Base-by-base conservation (phyloP, 2,888 invertebrate genomes). In the Slavum lentiscoides region DNA sequence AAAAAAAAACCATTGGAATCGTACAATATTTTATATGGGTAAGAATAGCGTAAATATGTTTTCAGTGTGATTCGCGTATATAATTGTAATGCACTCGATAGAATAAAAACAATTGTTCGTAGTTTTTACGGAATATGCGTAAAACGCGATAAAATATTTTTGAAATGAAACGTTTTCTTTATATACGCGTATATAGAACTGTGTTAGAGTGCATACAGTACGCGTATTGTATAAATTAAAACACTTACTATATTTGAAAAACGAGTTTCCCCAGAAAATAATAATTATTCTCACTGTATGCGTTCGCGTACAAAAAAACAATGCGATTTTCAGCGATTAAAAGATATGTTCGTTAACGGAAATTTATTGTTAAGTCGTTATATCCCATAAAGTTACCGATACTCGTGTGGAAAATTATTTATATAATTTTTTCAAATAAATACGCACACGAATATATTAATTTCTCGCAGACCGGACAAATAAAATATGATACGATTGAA, bases 41-140 rank as follows among this genome's bases (percentile, higher is more conserved):
- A 13, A 49, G 49, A 49, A 11, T 49, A 49, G 49, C 13, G 13
- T 13, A 13, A 30, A 49, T 49, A 49, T 49, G 49, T 49, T 13
- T 49, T 49, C 13, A 49, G 11, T 49, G 15, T 13, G 49, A 49
- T 49, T 49, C 49, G 49, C 30, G 30, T 30, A 30, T 49, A 13
- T 13, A 49, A 49, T 49, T 49, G 49, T 49, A 49, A 49, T 49
- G 7, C 11, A 49, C 49, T 49, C 11, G 49, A 49, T 49, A 75
- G 67, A 68, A 49, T 19, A 55, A 76, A 58, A 68, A 59, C 75
- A 68, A 68, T 59, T 49, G 59, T 59, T 68, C 11, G n/a, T 30
- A 39, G 21, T 39, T 75, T 59, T 9, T 55, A 72, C 30, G 30
- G 30, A 30, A 30, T 39, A n/a, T n/a, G 61, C 11, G 9, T 64